These are phyloP conservation scores for Corythornis vintsioides DNA, from an alignment of 2,113 vertebrate species.

Conservation along the genomic window DNA sequence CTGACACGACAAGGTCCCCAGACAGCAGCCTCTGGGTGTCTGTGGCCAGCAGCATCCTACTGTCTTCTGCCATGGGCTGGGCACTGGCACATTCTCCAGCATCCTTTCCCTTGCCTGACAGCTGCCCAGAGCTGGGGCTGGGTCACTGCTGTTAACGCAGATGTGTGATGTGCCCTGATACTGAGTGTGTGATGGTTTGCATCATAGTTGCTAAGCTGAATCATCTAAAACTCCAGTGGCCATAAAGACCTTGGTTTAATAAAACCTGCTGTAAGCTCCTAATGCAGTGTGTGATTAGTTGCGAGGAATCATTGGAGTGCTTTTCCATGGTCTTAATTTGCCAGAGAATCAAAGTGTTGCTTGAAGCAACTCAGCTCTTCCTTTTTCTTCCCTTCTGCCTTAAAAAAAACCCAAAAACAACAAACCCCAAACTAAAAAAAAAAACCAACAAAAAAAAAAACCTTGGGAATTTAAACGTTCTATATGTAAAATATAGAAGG, in stretches of 20 bases:
- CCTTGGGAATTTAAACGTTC: neutral
- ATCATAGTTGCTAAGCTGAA: neutral
- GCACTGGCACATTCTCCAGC: neutral
- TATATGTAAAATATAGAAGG: neutral
- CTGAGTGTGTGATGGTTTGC: neutral
- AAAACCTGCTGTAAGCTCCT: neutral
- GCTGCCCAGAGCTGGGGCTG: fast-evolving
- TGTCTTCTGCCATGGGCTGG: fast-evolving
- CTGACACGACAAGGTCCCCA: neutral
- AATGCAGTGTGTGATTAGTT: neutral
- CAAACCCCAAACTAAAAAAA: neutral
- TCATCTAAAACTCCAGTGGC: neutral
- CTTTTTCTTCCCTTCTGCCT: neutral
- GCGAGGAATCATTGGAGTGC: neutral
- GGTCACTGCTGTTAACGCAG: neutral
- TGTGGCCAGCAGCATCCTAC: neutral
- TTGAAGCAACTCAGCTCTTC: neutral
- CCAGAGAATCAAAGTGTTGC: neutral
- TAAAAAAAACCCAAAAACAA: too few relatives aligned
- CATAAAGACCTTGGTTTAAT: neutral
- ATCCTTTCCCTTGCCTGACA: neutral
- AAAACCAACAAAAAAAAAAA: neutral
- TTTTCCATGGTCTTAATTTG: neutral
- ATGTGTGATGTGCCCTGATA: neutral
- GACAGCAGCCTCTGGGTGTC: neutral